Percentiles rank a stretch among this genome's conserved stretches.
Conservation (phyloP, 2,888 invertebrate species). For the Pollenia labialis region DNA sequence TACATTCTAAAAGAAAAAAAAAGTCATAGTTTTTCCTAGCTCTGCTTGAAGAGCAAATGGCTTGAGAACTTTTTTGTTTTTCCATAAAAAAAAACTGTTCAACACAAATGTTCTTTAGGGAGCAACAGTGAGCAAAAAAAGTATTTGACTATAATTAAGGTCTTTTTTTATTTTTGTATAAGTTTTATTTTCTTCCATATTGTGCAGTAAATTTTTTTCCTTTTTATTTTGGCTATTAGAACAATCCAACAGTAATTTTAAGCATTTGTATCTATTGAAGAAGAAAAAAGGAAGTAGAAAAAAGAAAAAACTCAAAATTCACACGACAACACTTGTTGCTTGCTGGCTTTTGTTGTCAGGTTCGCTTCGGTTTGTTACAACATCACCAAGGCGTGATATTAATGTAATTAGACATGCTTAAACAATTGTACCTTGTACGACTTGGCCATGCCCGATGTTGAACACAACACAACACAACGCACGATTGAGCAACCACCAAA, state of each 20-base stretch:
- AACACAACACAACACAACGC: constrained; percentile 14
- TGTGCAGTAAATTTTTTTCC: not conserved
- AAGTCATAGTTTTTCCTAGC: constrained; percentile 15
- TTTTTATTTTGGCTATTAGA: constrained; percentile 42
- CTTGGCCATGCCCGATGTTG: not conserved
- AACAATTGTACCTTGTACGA: constrained; percentile 48
- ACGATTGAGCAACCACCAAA: constrained; percentile 57
- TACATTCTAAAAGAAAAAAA: constrained; percentile 15
- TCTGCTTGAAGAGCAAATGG: constrained; percentile 4
- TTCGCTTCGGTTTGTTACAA: constrained; percentile 51
- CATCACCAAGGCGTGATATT: constrained; percentile 71
- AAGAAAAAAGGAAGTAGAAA: not conserved
- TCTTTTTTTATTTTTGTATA: constrained; percentile 35
- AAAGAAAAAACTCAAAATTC: constrained; percentile 45
- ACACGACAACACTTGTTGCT: constrained; percentile 73
- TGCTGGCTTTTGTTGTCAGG: constrained; percentile 11
- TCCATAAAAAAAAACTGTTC: constrained; percentile 35
- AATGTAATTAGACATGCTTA: constrained; percentile 73
- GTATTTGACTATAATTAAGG: constrained; percentile 67
- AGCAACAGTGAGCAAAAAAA: constrained; percentile 34
- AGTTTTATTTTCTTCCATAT: not conserved
- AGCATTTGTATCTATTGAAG: constrained; percentile 58
- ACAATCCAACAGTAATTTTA: constrained; percentile 67
- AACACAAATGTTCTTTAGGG: constrained; percentile 57
- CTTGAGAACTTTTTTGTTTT: constrained; percentile 51